Evolutionary conservation across 1,140 invertebrate genomes (phyloP), one percentile per base, ranked within the genome.

Genomic region (Drosophila mauritiana): DNA sequence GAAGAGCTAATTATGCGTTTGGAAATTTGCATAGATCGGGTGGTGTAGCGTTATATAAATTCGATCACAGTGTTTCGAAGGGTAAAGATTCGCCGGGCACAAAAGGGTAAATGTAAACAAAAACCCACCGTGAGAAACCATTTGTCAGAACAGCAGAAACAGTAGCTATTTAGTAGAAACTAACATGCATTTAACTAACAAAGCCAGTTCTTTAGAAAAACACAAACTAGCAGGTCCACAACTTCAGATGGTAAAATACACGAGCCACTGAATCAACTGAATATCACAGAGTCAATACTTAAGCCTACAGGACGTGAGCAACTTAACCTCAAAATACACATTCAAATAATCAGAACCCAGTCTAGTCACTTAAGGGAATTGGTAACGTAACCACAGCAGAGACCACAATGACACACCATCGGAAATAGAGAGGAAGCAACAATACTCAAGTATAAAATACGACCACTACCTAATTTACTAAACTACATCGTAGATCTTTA

Each of bases 401-500:
- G 37, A 72, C 61, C 56, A 54, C 22, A 69, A 74, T 59, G 64
- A 58, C 55, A 73, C 37, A 39, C 39, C 37, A 69, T 62, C 48
- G 52, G 59, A 80, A 73, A 67, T 48, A 51, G 20, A 55, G 63
- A 69, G 45, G 46, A 15, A 73, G 73, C 70, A 83, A 89, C 85
- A 91, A 91, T 91, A 91, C 90, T 91, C 90, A 91, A 90, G 89
- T 91, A 91, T 91, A 83, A 91, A 89, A 91, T 91, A 91, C 88
- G 72, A 75, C 59, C 75, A 90, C 76, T 85, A 78, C 79, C 67
- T 78, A 84, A 74, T 74, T 65, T 69, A 78, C 68, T 48, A 53
- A 73, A 69, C 52, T 59, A 45, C 59, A 22, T 57, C 51, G 74
- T 69, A 69, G 52, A 54, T 57, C 59, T 34, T 74, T 76, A 76